A percentile compares a stretch with the other conserved stretches of the same genome.
These are phyloP conservation scores for Pammene fasciana DNA, from an alignment of 2,888 invertebrate species.

Conservation along the genomic window DNA sequence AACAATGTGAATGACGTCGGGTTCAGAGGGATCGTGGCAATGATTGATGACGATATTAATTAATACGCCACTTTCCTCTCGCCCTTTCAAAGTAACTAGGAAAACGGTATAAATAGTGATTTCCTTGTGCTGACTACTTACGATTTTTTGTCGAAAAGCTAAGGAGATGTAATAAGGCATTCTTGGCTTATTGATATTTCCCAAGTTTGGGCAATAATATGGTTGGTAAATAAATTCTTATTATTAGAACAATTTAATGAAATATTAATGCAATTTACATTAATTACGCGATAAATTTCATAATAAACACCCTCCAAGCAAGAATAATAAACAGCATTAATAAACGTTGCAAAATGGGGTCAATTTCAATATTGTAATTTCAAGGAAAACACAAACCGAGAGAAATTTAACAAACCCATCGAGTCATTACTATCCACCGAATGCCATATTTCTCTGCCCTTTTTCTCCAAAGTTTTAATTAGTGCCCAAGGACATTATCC, in stretches of 20 bases:
- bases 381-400: slow-evolving; percentile 66
- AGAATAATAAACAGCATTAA: slow-evolving; percentile 39
- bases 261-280: slow-evolving; percentile 7
- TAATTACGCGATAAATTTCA: slow-evolving; percentile 21
- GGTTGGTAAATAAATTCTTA: background rate
- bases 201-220: background rate
- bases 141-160: slow-evolving; percentile 17
- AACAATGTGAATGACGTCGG: slow-evolving; percentile 71
- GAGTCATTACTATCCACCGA: slow-evolving; percentile 74
- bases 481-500: slow-evolving; percentile 81
- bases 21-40: slow-evolving; percentile 66
- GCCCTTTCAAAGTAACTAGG: slow-evolving; percentile 61
- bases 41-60: slow-evolving; percentile 77
- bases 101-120: slow-evolving; percentile 58
- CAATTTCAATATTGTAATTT: slow-evolving; percentile 63
- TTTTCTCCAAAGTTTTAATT: slow-evolving; percentile 82
- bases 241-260: slow-evolving; percentile 8
- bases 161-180: background rate
- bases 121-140: slow-evolving; percentile 47
- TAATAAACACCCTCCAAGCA: slow-evolving; percentile 23
- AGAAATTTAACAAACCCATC: slow-evolving; percentile 70
- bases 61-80: slow-evolving; percentile 73
- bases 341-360: slow-evolving; percentile 38
- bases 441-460: slow-evolving; percentile 79
- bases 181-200: background rate